Percentiles rank a stretch among this genome's conserved stretches.
Evolutionary conservation across 92 coral and sea anemone species (phyloP).

Genomic region (Muricea muricata): DNA sequence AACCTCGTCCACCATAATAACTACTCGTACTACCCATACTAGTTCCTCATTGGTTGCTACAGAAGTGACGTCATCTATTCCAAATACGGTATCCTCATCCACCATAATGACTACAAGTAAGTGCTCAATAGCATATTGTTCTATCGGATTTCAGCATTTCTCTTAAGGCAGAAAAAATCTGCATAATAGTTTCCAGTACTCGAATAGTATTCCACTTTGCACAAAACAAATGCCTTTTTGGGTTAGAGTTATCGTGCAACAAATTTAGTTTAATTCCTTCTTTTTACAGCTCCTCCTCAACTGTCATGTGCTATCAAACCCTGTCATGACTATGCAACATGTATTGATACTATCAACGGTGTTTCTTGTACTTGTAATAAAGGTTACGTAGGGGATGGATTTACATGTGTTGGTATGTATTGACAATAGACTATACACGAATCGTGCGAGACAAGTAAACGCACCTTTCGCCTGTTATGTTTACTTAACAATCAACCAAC

Average conservation of each 20-base stretch:
- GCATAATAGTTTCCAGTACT: not conserved
- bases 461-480: not conserved
- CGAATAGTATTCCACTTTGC: too few relatives aligned
- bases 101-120: not conserved
- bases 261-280: too few relatives aligned
- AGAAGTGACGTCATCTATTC: constrained; percentile 13
- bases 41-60: constrained; percentile 9
- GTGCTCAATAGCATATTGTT: not conserved
- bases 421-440: not conserved
- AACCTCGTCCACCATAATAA: not conserved
- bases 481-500: not conserved
- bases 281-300: not conserved
- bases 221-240: too few relatives aligned
- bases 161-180: not conserved
- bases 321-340: constrained; percentile 18
- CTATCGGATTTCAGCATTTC: not conserved
- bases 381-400: constrained; percentile 29
- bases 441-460: not conserved
- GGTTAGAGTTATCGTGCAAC: too few relatives aligned
- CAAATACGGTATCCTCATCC: not conserved
- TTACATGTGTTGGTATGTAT: constrained; percentile 1
- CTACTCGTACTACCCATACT: not conserved
- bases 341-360: constrained; percentile 1
- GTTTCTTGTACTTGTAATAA: constrained; percentile 19
- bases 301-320: constrained; percentile 3